Evolutionary conservation across 2,797 vertebrate species (phyloP), one percentile per base, ranked within the genome.

Genomic region (Argentina silus): DNA sequence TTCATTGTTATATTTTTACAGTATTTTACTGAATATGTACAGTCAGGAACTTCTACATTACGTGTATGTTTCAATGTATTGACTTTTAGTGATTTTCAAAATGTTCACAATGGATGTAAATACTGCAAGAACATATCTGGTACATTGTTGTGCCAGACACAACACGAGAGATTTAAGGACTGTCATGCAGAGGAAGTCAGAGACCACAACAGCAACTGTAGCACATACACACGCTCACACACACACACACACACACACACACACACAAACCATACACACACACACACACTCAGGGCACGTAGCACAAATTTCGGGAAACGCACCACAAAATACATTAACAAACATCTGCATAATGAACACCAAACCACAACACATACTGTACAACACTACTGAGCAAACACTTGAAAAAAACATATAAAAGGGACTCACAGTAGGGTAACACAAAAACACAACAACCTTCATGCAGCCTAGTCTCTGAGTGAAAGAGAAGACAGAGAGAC

Each of bases 131-230:
- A 45, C 44, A n/a, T 48, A 50, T 66, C 7, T 23, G 19, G 67
- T 59, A 75, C 27, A 65, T 21, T 62, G 27, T 56, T 42, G 14
- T 72, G 66, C 48, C 77, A 62, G 74, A 79, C 85, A 78, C 74
- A 72, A 67, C 48, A 74, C 73, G 72, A 48, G 62, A 81, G 27
- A 69, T 51, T 57, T 48, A 60, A 43, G 17, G 44, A 0, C 1
- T 47, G 47, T 65, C 77, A 76, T 77, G 72, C 76, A 73, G 51
- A 72, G 74, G n/a, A n/a, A n/a, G n/a, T n/a, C n/a, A n/a, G n/a
- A n/a, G n/a, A n/a, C n/a, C n/a, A n/a, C n/a, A n/a, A n/a, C n/a
- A n/a, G n/a, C n/a, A n/a, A n/a, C n/a, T n/a, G n/a, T n/a, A n/a
- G n/a, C n/a, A n/a, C 27, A 36, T 4, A 36, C 27, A 36, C 27